Evolutionary conservation across 1,140 invertebrate genomes (phyloP), one percentile per base, ranked within the genome.

Genomic region (Zaprionus taronus): DNA sequence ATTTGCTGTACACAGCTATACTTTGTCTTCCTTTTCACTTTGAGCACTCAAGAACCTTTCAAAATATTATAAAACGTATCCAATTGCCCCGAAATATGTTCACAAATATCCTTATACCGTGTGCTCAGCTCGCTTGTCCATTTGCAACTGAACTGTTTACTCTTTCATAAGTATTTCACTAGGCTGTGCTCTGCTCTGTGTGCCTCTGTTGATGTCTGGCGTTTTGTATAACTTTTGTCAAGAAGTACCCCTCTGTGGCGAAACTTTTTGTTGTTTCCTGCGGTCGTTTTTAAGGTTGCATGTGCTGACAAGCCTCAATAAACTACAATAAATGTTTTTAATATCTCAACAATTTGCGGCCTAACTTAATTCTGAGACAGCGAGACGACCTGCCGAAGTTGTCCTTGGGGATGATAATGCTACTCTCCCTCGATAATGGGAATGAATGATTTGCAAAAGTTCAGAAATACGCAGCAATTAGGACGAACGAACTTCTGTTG

Each of bases 261-360:
- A 63, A 62, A 75, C 22, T 57, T 63, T 62, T 76, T 67, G 49
- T 61, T 72, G 56, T 64, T 74, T 41, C 34, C 67, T 63, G 67
- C 34, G 58, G 58, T 74, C 66, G 63, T 62, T 73, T 57, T 58
- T 36, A 56, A 60, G 77, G 61, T 84, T 83, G 80, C 82, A 91
- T 90, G 86, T 71, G 86, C 80, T 86, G 86, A 90, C 86, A 90
- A 90, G 66, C 78, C 24, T 70, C 80, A 86, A 86, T 90, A 91
- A 90, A 86, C 86, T 90, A 86, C 80, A 90, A 91, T 91, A 90
- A 91, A 83, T 68, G 80, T 80, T 73, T 86, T 90, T 91, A 90
- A 82, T 81, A 90, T 76, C 72, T 77, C 72, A 79, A 72, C 83
- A 83, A 74, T 64, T 68, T 72, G 26, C 70, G 57, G 14, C 53